phyloP scores from a whole-genome alignment of 1,140 invertebrate genomes.

The Bombyx mori region DNA sequence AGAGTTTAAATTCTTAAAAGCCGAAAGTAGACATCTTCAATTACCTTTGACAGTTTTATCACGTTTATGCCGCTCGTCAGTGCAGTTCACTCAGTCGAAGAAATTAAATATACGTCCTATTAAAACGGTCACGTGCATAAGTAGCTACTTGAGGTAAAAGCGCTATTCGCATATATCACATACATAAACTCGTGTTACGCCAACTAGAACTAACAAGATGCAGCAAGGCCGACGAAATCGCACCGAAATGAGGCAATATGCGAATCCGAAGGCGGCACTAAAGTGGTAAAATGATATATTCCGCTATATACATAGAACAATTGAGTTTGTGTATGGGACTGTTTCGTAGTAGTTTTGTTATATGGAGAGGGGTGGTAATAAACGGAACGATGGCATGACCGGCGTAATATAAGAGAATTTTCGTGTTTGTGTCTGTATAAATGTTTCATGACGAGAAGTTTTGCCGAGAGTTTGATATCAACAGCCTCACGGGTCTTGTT shows the following conservation, averaged over 20 bases:
- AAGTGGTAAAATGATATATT: constrained; percentile 26
- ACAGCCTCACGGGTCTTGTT: no score
- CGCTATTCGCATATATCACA: background rate
- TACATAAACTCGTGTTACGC: constrained; percentile 1
- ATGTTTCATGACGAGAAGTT: no score
- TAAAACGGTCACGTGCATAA: no score
- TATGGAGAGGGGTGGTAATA: constrained; percentile 26
- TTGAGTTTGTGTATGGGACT: constrained; percentile 21
- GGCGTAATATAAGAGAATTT: background rate
- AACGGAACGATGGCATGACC: constrained; percentile 25
- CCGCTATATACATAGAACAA: constrained; percentile 19
- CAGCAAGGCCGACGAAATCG: constrained; percentile 10
- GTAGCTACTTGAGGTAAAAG: no score
- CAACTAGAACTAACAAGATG: constrained; percentile 11
- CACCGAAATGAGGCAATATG: constrained; percentile 16
- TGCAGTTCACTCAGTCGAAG: no score
- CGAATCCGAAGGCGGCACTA: constrained; percentile 20
- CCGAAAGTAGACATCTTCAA: no score
- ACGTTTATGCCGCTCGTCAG: no score
- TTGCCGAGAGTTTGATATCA: no score
- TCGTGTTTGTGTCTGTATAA: no score
- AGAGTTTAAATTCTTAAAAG: no score
- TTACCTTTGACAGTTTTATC: no score
- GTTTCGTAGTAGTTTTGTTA: constrained; percentile 30
- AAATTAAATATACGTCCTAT: no score